phyloP scores from a whole-genome alignment of 2,113 vertebrate species.

The Actenoides lindsayi region DNA sequence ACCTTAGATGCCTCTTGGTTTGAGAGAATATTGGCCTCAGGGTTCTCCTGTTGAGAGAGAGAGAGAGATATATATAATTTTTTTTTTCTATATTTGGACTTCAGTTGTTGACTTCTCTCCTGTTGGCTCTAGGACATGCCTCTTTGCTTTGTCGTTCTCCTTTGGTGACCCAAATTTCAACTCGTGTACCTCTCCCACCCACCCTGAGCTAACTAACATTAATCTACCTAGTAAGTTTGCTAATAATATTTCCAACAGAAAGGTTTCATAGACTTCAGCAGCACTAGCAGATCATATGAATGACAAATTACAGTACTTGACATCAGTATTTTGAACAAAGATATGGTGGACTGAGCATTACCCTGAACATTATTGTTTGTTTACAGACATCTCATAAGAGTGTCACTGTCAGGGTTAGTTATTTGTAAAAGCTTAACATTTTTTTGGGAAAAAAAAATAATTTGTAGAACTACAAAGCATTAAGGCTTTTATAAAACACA shows the following conservation, averaged over 20 bases:
- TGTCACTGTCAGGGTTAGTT: neutral
- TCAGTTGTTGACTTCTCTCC: neutral
- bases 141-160: neutral
- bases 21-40: neutral
- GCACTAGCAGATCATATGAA: neutral
- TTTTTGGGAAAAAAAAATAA: neutral
- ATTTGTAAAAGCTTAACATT: neutral
- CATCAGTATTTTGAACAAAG: neutral
- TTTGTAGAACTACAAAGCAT: neutral
- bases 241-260: neutral
- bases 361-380: neutral
- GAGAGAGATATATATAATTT: neutral
- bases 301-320: neutral
- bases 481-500: neutral
- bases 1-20: constrained; percentile 16
- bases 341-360: neutral
- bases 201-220: neutral
- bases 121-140: neutral
- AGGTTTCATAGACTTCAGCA: neutral
- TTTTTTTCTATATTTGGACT: neutral
- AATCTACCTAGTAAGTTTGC: neutral
- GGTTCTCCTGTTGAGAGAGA: neutral
- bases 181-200: neutral
- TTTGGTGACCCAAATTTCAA: neutral
- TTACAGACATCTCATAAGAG: neutral